Evolutionary conservation across 1,140 invertebrate species (phyloP), one percentile per base, ranked within the genome.

Genomic region (Drosophila varians): DNA sequence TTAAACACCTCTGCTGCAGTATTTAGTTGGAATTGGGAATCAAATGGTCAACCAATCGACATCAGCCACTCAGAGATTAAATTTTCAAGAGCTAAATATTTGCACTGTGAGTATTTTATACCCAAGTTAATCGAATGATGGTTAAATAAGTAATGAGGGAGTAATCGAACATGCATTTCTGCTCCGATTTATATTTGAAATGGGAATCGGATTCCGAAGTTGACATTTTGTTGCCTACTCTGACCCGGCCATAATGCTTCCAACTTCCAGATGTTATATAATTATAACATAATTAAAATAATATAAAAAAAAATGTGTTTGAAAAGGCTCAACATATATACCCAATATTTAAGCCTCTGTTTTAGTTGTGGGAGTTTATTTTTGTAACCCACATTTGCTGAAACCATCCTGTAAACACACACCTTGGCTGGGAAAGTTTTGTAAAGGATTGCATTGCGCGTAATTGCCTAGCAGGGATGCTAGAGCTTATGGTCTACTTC

Each of bases 391-490:
- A 12, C 36, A 9, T 19, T 16, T 48, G 36, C 1, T 42, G 60
- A 26, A 28, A 47, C 60, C 61, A 12, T 6, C 23, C 28, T 9
- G 55, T 60, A 55, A 74, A 56, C 69, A 74, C 25, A 49, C 43
- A 40, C 48, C 2, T 16, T 6, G 23, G 53, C 5, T 16, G 26
- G 43, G 4, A 86, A 80, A 73, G 38, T 84, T 80, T 86, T 62
- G 43, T 55, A 74, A 77, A 70, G 60, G 78, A 83, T 83, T 83
- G 64, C 74, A 55, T 21, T 49, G 57, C 69, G 31, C 74, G 51
- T 74, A 74, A 74, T 74, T 74, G 70, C 49, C 57, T 54, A 38
- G 42, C 68, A 26, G 40, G 48, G 38, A 28, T 46, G 28, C n/a
- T 38, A 23, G 19, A 45, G 43, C 51, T 49, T 55, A 18, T 45